Evolutionary conservation across 2,797 vertebrate species (phyloP), one percentile per base, ranked within the genome.

Genomic region (Pelochelys cantorii): DNA sequence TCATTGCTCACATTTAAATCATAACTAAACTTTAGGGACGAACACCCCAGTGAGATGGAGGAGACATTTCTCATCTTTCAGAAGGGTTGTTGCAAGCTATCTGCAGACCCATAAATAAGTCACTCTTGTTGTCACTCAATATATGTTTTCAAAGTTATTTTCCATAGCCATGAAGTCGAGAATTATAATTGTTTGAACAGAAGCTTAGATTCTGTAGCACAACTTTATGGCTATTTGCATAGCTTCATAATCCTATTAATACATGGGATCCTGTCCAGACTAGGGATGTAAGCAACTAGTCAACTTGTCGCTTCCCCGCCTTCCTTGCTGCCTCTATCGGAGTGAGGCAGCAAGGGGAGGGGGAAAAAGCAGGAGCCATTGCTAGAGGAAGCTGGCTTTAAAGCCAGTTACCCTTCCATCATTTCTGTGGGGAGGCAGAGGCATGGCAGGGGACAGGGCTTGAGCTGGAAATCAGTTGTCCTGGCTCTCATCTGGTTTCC

Each of bases 121-220:
- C 29, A n/a, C 29, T 65, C 29, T 31, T n/a, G 5, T 4, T 74
- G 42, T 12, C 20, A 42, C 34, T 74, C 11, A 23, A 22, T 11
- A 22, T 2, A 2, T 78, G 12, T 60, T 68, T 86, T 62, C 0
- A 0, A 31, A 7, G 29, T 25, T 27, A 42, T 65, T 81, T 59
- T 71, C 75, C 18, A 56, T n/a, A 18, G 1, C 23, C 15, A 1
- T n/a, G 79, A 31, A 11, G 55, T 42, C 56, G 52, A 27, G 48
- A 78, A 71, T 53, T 85, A 14, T 1, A 71, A 2, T 20, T 80
- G 15, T 77, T 84, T 31, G 75, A 81, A 56, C 60, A 65, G 18
- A 87, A 89, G 1, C 17, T 74, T 68, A 68, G 17, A 68, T 86
- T 71, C 15, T 60, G 12, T 52, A 48, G 7, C 13, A 15, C 7